Percentiles rank a stretch among this genome's conserved stretches.
These are phyloP conservation scores for Pandemis corylana DNA, from an alignment of 2,888 invertebrate genomes.

Conservation along the genomic window DNA sequence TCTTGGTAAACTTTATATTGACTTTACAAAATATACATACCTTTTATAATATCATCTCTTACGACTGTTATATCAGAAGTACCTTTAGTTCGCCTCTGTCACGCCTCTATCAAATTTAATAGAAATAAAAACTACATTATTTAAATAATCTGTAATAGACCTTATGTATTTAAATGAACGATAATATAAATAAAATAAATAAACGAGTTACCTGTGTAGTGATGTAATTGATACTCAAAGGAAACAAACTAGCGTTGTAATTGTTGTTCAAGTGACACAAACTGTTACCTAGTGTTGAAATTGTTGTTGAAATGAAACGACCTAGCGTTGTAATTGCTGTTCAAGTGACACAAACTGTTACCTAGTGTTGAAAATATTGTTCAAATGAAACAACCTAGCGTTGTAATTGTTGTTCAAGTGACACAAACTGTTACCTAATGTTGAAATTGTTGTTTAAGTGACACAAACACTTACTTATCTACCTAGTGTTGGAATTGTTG, in stretches of 20 bases:
- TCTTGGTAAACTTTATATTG: neutral
- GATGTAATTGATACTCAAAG: too few species aligned
- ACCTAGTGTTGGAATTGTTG: neutral
- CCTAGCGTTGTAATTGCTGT: too few species aligned
- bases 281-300: neutral
- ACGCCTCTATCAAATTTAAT: too few species aligned
- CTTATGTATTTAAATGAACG: too few species aligned
- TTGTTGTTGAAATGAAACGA: slow-evolving; percentile 2
- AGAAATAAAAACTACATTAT: neutral
- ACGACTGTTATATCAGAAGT: neutral
- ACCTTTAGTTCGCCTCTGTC: neutral
- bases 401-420: too few species aligned
- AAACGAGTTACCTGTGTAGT: too few species aligned
- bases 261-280: too few species aligned
- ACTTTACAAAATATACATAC: neutral
- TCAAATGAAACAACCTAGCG: neutral
- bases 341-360: neutral
- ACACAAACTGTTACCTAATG: neutral
- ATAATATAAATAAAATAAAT: too few species aligned
- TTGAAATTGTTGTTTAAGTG: neutral
- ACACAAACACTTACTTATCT: neutral
- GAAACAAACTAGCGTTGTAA: too few species aligned
- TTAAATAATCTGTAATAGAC: neutral
- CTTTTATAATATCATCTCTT: neutral
- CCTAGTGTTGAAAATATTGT: neutral